These are phyloP conservation scores for Hoplostethus mediterraneus DNA, from an alignment of 2,797 vertebrate genomes.

Conservation along the genomic window DNA sequence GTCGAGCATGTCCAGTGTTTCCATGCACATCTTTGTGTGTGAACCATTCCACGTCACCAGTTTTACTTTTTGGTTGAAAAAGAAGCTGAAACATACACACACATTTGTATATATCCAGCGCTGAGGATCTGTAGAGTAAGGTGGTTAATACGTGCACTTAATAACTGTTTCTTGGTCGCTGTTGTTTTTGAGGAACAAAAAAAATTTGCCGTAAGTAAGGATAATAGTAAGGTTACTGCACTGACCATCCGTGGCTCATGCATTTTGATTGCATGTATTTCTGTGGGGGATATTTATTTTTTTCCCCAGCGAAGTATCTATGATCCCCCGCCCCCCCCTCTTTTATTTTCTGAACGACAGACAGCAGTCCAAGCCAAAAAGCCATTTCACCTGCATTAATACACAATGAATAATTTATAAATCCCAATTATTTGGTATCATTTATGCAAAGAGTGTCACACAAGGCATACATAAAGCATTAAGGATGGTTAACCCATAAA, in stretches of 20 bases:
- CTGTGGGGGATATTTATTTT: slow-evolving; percentile 73
- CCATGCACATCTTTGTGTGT: not conserved
- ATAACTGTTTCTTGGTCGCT: slow-evolving; percentile 4
- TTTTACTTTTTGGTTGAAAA: too few species aligned
- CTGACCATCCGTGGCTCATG: slow-evolving; percentile 77
- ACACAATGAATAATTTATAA: slow-evolving; percentile 99
- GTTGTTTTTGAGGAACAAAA: slow-evolving; percentile 47
- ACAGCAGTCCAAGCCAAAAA: slow-evolving; percentile 89
- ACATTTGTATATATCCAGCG: not conserved
- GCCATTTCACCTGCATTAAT: slow-evolving; percentile 98
- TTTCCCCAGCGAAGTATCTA: slow-evolving; percentile 76
- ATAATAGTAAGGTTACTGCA: slow-evolving; percentile 56
- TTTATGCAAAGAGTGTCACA: slow-evolving; percentile 99
- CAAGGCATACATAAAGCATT: slow-evolving; percentile 99
- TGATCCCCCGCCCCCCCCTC: slow-evolving; percentile 81
- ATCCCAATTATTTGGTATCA: slow-evolving; percentile 99
- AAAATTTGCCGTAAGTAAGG: slow-evolving; percentile 8
- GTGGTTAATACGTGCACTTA: not conserved
- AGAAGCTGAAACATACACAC: not conserved
- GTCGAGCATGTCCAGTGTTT: not conserved
- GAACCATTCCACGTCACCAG: too few species aligned
- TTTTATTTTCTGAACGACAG: slow-evolving; percentile 88
- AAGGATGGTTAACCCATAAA: slow-evolving; percentile 93
- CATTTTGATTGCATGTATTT: slow-evolving; percentile 85
- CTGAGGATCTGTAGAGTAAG: too few species aligned